Conservation (phyloP, 2,797 vertebrate species). For the Alcedo atthis region DNA sequence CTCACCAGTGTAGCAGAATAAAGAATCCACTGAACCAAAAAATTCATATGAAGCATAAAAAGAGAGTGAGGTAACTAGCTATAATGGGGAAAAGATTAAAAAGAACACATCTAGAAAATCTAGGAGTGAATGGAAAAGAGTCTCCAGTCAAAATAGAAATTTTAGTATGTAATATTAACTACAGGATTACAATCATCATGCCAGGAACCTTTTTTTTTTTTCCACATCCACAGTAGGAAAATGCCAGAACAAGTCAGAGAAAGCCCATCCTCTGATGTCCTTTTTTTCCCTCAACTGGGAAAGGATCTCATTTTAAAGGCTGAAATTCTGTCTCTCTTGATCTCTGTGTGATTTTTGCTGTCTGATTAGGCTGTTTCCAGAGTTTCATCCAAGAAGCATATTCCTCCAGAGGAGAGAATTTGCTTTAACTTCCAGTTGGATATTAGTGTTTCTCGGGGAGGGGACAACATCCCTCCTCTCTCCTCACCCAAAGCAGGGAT, state of each 20-base stretch:
- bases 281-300: background rate
- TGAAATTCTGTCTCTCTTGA: background rate
- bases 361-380: background rate
- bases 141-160: background rate
- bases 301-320: background rate
- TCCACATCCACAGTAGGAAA: background rate
- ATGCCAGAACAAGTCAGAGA: background rate
- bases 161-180: background rate
- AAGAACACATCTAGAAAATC: background rate
- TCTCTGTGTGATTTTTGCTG: background rate
- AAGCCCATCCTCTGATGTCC: background rate
- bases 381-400: background rate
- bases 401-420: background rate
- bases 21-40: background rate
- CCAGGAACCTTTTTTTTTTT: background rate
- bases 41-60: background rate
- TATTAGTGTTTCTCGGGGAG: background rate
- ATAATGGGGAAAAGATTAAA: background rate
- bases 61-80: background rate
- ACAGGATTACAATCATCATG: background rate
- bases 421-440: background rate
- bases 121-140: background rate
- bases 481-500: background rate
- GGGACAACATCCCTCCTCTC: background rate
- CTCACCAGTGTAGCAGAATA: background rate